phyloP scores from a whole-genome alignment of 2,113 vertebrate species.

The Halichoeres trimaculatus region DNA sequence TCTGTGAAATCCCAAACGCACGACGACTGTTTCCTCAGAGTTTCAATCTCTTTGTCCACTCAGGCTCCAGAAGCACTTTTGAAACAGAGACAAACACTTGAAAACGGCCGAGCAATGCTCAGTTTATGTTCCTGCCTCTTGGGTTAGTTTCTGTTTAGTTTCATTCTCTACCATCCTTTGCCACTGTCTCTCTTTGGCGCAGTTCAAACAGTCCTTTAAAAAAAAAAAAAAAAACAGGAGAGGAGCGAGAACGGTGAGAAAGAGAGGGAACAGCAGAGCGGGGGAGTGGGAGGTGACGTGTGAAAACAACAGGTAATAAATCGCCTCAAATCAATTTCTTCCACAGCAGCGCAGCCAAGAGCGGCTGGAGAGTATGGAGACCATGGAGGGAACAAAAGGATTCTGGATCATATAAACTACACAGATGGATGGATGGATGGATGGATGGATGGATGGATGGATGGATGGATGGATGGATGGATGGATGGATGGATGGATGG shows the following conservation, averaged over 20 bases:
- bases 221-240: not conserved
- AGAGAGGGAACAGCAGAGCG: slow-evolving; percentile 25
- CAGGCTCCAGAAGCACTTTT: slow-evolving; percentile 12
- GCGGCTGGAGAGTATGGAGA: slow-evolving; percentile 32
- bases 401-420: slow-evolving; percentile 3
- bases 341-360: slow-evolving; percentile 26
- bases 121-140: not conserved
- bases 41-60: slow-evolving; percentile 6
- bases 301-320: slow-evolving; percentile 63
- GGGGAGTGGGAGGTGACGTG: slow-evolving; percentile 31
- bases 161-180: not conserved
- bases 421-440: too few species aligned
- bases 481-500: slow-evolving; percentile 17
- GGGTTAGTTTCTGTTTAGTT: not conserved
- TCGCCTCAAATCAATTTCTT: slow-evolving; percentile 56
- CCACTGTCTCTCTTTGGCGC: not conserved
- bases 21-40: slow-evolving; percentile 1
- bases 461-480: too few species aligned
- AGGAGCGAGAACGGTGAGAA: slow-evolving; percentile 25
- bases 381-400: slow-evolving; percentile 47
- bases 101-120: not conserved
- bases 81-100: not conserved
- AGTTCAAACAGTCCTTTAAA: not conserved
- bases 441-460: too few species aligned
- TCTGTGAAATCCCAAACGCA: slow-evolving; percentile 19